Evolutionary conservation across 2,888 invertebrate genomes (phyloP).

Genomic region (Poecilus cupreus): DNA sequence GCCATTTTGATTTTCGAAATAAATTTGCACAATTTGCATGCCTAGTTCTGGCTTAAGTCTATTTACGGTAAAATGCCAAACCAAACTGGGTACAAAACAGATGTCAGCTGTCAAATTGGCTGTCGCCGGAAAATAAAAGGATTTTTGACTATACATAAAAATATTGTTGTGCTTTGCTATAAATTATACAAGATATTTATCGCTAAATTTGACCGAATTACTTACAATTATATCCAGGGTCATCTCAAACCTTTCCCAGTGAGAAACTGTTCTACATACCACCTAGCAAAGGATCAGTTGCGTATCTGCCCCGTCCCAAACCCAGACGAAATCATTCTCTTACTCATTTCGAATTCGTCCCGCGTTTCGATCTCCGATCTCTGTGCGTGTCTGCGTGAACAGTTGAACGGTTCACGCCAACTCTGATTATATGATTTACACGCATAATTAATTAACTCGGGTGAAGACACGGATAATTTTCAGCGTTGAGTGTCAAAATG

Average conservation of each 20-base stretch:
- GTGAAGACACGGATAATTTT: background rate
- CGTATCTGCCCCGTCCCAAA: background rate
- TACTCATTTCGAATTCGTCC: conserved; percentile 12
- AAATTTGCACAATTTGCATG: no score
- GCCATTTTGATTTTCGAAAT: no score
- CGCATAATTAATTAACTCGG: conserved; percentile 16
- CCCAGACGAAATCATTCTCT: background rate
- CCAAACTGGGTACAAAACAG: no score
- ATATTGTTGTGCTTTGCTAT: background rate
- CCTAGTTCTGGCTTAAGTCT: no score
- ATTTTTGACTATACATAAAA: no score
- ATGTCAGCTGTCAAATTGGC: no score
- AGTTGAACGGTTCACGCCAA: background rate
- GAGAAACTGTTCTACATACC: background rate
- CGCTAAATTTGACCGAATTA: conserved; percentile 13
- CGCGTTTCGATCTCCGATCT: background rate
- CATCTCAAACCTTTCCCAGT: background rate
- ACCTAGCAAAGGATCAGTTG: conserved; percentile 5
- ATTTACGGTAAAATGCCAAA: no score
- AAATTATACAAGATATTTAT: conserved; percentile 19
- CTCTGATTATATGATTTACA: conserved; percentile 23
- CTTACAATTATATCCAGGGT: background rate
- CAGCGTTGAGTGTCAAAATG: background rate
- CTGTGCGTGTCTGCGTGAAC: conserved; percentile 2
- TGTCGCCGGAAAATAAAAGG: no score